Evolutionary conservation across 2,797 vertebrate genomes (phyloP), one percentile per base, ranked within the genome.

Genomic region (Picus viridis): DNA sequence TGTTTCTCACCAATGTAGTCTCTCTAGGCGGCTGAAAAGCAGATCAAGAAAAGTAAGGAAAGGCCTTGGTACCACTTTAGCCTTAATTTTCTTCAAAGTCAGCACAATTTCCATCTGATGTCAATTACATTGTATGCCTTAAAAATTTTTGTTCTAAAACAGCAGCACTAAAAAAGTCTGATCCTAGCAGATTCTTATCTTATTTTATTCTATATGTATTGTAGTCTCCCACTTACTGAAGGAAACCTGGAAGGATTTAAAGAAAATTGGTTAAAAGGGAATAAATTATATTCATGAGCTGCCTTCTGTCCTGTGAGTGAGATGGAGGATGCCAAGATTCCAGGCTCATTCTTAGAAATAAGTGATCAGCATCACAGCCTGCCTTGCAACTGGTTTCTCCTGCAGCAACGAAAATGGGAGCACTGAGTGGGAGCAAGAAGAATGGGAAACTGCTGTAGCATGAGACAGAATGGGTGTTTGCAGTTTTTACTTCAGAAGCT

Each of bases 121-220:
- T 64, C 45, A 78, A 87, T 92, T 88, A 71, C 24, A 10, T 51
- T 34, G 45, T 59, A 30, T 0, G 1, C 80, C 86, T 75, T 23
- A n/a, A 43, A 49, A 6, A 7, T 53, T 71, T 88, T 78, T 86
- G 69, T 86, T 87, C 36, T 71, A 59, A 77, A 77, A 58, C 36
- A 88, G 73, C 72, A 90, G 65, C 53, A 49, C 70, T 63, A 74
- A 57, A 77, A 77, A 51, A n/a, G 39, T 58, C 84, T 68, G 20
- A 34, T 88, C 85, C 32, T 45, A 68, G 73, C 59, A 83, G 75
- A 93, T 93, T 77, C 86, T 68, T 82, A 84, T 95, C 71, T 88
- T 72, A 39, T 53, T 83, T 80, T 79, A 29, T 57, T 61, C 45
- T 75, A 61, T 1, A 3, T 49, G 47, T 43, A 22, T 74, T 59